Base-by-base conservation (phyloP, 1,140 invertebrate genomes). In the Apis dorsata region DNA sequence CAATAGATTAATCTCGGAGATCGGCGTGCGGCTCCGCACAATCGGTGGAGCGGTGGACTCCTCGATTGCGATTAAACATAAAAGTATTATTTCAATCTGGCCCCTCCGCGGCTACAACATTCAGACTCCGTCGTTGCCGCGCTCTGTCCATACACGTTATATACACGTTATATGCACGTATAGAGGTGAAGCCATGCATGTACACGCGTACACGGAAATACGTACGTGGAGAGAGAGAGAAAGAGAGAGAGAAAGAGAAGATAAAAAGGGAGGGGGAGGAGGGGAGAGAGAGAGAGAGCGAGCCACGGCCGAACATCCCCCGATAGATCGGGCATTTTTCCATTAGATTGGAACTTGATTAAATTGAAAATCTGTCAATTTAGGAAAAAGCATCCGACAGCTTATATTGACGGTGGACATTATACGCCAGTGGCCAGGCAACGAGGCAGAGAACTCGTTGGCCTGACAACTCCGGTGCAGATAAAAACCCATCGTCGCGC, bases 341-440 rank as follows among this genome's bases (percentile, higher is more conserved):
- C 93, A 93, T 94, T 93, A 93, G 92, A 94, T 93, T 92, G 92
- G 87, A 91, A 91, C 91, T 94, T 91, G 93, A 93, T 94, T 93
- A 92, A 93, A 94, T 93, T 93, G 93, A 94, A 93, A 94, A 94
- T 93, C 93, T 93, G 93, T 94, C 93, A 93, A 93, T 94, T 94
- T 92, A 91, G 90, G 90, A 93, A 94, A 93, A 93, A 93, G 91
- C 92, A 92, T 92, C 92, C 89, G 91, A 92, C 91, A 91, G 91
- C 89, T 92, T 92, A 92, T 93, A 93, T 93, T 90, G 93, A 93
- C 91, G 90, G 91, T 90, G 89, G 89, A 92, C 92, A 93, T 93
- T 92, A 93, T 92, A 93, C 90, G 89, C 90, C 86, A 90, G 85
- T 79, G 82, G 82, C 78, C 81, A 81, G 75, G 76, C 69, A 86